Conservation (phyloP, 2,888 invertebrate species). For the Troides oblongomaculatus region DNA sequence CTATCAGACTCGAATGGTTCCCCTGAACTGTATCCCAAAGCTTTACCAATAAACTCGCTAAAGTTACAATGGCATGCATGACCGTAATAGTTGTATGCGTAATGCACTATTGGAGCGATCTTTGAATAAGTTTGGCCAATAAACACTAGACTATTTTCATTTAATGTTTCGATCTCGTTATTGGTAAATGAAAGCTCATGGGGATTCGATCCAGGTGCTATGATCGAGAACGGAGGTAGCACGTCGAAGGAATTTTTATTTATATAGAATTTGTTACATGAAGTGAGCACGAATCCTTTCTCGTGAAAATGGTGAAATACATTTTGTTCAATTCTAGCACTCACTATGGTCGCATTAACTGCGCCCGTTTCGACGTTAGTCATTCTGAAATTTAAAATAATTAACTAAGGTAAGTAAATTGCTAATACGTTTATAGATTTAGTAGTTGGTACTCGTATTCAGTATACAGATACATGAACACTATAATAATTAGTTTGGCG, state of each 20-base stretch:
- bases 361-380: slow-evolving; percentile 81
- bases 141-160: slow-evolving; percentile 79
- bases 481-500: too few species aligned
- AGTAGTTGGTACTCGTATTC: too few species aligned
- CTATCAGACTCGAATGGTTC: slow-evolving; percentile 75
- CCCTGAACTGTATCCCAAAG: slow-evolving; percentile 62
- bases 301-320: slow-evolving; percentile 80
- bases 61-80: slow-evolving; percentile 83
- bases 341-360: slow-evolving; percentile 82
- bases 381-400: slow-evolving; percentile 73
- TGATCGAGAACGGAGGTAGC: slow-evolving; percentile 78
- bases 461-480: too few species aligned
- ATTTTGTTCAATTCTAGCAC: slow-evolving; percentile 80
- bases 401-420: too few species aligned
- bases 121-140: slow-evolving; percentile 75
- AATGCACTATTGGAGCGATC: slow-evolving; percentile 64
- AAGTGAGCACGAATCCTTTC: slow-evolving; percentile 82
- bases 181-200: slow-evolving; percentile 79
- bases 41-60: slow-evolving; percentile 76
- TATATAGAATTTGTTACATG: slow-evolving; percentile 83
- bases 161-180: slow-evolving; percentile 66
- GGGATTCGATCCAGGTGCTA: slow-evolving; percentile 68
- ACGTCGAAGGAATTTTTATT: slow-evolving; percentile 83
- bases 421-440: too few species aligned
- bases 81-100: slow-evolving; percentile 82